These are phyloP conservation scores for Lateolabrax maculatus DNA, from an alignment of 2,797 vertebrate species.

Conservation along the genomic window DNA sequence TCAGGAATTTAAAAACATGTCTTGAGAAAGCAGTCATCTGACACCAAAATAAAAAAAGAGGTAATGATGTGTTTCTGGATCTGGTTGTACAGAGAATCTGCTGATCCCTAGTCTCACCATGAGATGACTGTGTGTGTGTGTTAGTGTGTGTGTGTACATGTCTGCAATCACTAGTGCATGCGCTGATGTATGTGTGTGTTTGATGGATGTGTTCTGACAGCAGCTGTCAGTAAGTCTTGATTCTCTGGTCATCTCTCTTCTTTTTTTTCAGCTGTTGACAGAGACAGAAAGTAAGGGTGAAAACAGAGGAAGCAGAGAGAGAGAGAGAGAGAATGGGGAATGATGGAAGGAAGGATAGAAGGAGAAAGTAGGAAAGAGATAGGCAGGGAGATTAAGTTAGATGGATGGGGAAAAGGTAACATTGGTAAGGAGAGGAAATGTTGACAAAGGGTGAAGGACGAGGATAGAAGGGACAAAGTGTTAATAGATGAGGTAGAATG, in stretches of 20 bases:
- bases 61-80: conserved; percentile 50
- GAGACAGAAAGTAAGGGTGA: conserved; percentile 36
- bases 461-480: background rate
- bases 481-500: conserved; percentile 9
- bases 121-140: conserved; percentile 39
- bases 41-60: conserved; percentile 52
- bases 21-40: conserved; percentile 41
- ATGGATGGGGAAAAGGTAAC: background rate
- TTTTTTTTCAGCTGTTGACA: conserved; percentile 46
- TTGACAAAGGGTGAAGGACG: background rate
- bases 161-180: background rate
- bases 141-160: background rate
- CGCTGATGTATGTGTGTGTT: conserved; percentile 23
- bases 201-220: conserved; percentile 67
- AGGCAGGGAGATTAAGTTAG: background rate
- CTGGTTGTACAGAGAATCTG: conserved; percentile 48
- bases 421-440: conserved; percentile 14
- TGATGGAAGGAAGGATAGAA: background rate
- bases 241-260: conserved; percentile 63
- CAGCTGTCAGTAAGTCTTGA: conserved; percentile 67
- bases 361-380: conserved; percentile 13
- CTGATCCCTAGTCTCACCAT: conserved; percentile 46
- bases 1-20: conserved; percentile 51
- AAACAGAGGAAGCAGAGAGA: conserved; percentile 19
- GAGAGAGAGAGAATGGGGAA: background rate